Base-by-base conservation (phyloP, 2,113 vertebrate species). In the Brachyistius frenatus region DNA sequence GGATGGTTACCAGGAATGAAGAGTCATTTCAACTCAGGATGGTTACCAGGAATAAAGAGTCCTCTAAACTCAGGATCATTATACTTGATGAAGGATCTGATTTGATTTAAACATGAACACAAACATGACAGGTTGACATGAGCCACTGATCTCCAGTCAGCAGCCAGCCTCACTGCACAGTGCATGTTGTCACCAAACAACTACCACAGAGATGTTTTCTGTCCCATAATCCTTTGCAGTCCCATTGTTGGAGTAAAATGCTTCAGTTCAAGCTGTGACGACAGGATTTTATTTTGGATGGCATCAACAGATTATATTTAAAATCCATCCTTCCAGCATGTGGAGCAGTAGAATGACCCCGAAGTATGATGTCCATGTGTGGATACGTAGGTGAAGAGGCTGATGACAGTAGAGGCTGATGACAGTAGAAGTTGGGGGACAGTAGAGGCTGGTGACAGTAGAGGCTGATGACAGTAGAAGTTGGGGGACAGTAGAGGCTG, bases 161-260 rank as follows among this genome's bases (percentile, higher is more conserved):
- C 2, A 62, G 30, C 30, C 54, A 56, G 64, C 44, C 55, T 30
- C 36, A 14, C 15, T 33, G 52, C 50, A 35, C 50, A 47, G 52
- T 11, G 10, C 9, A 57, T 30, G 33, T 46, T 33, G 41, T 78
- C 41, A 32, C 9, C 16, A 1, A n/a, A 69, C 9, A 44, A 44
- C 5, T 55, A 37, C 9, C 8, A 36, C 13, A 13, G 13, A 44
- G 41, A 11, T 13, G 41, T 13, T 44, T 44, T 11, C 13, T 2
- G 4, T 44, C 13, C 2, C 10, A 44, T 13, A 44, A 44, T 44
- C 41, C 41, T 11, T 44, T 44, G 41, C 11, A 5, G 8, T 44
- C 41, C 41, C 3, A 39, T 81, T 76, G 15, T 66, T 66, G 49
- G 41, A 60, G 44, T 30, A 14, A 61, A 61, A 60, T 44, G 10